Evolutionary conservation across 2,113 vertebrate species (phyloP), one percentile per base, ranked within the genome.

Genomic region (Scartelaos histophorus): DNA sequence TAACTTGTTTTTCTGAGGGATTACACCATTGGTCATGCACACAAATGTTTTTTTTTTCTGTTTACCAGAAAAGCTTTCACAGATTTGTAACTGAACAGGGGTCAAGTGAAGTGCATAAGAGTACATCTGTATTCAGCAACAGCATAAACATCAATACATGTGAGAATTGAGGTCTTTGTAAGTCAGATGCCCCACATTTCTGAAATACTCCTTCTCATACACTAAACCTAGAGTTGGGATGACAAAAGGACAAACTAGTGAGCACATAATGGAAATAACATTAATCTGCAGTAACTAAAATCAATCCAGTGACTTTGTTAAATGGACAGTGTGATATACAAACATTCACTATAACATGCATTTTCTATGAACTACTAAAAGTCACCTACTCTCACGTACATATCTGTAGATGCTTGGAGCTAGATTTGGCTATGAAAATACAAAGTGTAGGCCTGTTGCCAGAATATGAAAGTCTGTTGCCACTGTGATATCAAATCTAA

Each of bases 11-110:
- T 13, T 1, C 12, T 15, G 3, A 19, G 19, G 49, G 17, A n/a
- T 53, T 53, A 53, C 17, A 58, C 49, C 45, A 53, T 51, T 61
- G 70, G 49, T 75, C 38, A 43, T 43, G 9, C 38, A 9, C 21
- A 58, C 49, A 49, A 53, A 56, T 61, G 69, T 35, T 75, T 45
- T 2, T 62, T 45, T n/a, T 47, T 76, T 29, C n/a, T 43, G 60
- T 54, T 76, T 21, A 16, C 11, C 13, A 13, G 7, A 69, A 21
- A 70, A 35, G 47, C 69, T 75, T 70, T 17, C 0, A 1, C 9
- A 64, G 54, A 35, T 21, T 21, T 69, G 5, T 0, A 3, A 69
- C 12, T 71, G 66, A 74, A 67, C 34, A 11, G 17, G 66, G 13
- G 64, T 74, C 49, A 38, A 7, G 51, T 70, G 9, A 57, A 57